Conservation (phyloP, 2,797 vertebrate genomes). For the Podarcis lilfordi region DNA sequence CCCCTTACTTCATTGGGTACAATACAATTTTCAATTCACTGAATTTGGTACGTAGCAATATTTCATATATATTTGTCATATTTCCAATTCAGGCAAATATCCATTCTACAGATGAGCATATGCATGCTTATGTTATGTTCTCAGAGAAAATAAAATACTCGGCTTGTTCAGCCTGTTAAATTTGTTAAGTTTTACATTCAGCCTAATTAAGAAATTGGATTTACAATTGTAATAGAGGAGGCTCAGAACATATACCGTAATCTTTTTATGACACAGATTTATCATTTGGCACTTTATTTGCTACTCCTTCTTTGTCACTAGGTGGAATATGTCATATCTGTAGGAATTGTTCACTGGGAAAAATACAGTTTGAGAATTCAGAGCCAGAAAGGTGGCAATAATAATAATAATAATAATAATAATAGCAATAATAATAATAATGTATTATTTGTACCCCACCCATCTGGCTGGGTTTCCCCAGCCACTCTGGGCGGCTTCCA, state of each 20-base stretch:
- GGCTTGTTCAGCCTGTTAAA: conserved; percentile 49
- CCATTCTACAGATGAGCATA: background rate
- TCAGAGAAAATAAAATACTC: conserved; percentile 50
- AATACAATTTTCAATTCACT: no score
- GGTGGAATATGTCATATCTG: background rate
- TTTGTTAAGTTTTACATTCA: conserved; percentile 13
- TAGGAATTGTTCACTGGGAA: background rate
- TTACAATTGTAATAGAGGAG: background rate
- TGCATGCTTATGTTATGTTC: conserved; percentile 29
- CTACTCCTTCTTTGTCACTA: background rate
- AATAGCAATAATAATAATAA: no score
- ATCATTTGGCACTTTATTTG: background rate
- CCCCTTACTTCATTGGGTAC: no score
- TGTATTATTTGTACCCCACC: no score
- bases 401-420: no score
- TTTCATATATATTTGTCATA: background rate
- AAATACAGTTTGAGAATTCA: background rate
- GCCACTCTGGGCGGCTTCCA: no score
- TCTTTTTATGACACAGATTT: background rate
- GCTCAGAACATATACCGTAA: background rate
- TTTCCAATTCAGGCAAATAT: background rate
- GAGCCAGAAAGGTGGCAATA: conserved; percentile 20
- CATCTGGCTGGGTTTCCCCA: no score
- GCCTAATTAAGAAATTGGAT: background rate
- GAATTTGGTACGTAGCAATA: no score